Base-by-base conservation (phyloP, 2,797 vertebrate species). In the Neopelma chrysocephalum region DNA sequence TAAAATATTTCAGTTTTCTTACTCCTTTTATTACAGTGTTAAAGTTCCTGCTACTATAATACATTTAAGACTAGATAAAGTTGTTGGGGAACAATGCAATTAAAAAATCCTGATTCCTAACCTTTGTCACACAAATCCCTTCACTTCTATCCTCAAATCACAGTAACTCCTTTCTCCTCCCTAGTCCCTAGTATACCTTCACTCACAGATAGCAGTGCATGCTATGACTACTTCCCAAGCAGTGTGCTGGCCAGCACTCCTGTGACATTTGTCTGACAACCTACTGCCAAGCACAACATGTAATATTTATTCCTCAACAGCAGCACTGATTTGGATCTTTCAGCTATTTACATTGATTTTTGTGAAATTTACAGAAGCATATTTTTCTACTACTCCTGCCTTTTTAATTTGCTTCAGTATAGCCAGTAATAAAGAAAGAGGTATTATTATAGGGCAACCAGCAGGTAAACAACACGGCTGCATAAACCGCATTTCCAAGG, bases 81-180 rank as follows among this genome's bases (percentile, higher is more conserved):
- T 6, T 56, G 2, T 9, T 45, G 15, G 3, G 53, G 25, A n/a
- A 13, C 4, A 56, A 17, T 1, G 3, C 11, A 48, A 6, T 20
- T 32, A 32, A 21, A 27, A 51, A 25, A 40, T 14, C 12, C 34
- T 6, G 5, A 11, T 61, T 92, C 82, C 25, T 43, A 1, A 3
- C 3, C 1, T 69, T 61, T 80, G n/a, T 53, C 18, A 31, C 12
- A 40, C 11, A 61, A 57, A 62, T 17, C 3, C 16, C 15, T 79
- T 45, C 53, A 18, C 21, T 6, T 40, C 20, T 14, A 3, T 12
- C 15, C 40, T 40, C 27, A 48, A 29, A 22, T 22, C n/a, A 22
- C 22, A 32, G 23, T 15, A 76, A 51, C n/a, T 72, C 17, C 50
- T 57, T 15, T 47, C 26, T 6, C 3, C 10, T 50, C 6, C 27